Conservation (phyloP, 2,888 invertebrate genomes). For the Reticulitermes lucifugus region DNA sequence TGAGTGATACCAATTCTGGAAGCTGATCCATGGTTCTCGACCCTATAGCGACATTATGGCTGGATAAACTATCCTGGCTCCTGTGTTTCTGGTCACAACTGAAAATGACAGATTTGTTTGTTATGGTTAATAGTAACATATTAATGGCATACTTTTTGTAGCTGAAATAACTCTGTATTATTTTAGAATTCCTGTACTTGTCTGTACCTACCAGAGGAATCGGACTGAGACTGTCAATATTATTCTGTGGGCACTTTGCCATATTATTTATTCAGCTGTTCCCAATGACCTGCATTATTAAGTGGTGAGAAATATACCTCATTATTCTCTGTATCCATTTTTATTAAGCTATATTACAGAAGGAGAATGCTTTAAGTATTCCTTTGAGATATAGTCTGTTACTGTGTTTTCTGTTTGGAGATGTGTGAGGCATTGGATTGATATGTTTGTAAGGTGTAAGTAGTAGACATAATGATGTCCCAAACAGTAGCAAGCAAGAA, state of each 20-base stretch:
- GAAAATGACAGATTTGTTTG: too few species aligned
- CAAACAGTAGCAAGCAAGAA: constrained; percentile 3
- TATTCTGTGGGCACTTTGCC: constrained; percentile 5
- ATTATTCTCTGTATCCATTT: constrained; percentile 18
- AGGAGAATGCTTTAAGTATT: constrained; percentile 5
- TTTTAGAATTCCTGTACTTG: too few species aligned
- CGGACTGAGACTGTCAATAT: not conserved
- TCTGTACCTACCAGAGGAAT: too few species aligned
- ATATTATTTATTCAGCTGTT: constrained; percentile 11
- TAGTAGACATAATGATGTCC: constrained; percentile 4
- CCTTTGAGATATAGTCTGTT: not conserved
- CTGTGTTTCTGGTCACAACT: too few species aligned
- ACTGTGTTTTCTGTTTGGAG: not conserved
- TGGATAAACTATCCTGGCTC: too few species aligned
- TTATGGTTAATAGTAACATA: too few species aligned
- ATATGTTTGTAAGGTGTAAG: constrained; percentile 1
- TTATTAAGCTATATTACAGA: constrained; percentile 10
- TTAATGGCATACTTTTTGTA: too few species aligned
- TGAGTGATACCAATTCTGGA: too few species aligned
- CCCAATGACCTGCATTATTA: not conserved
- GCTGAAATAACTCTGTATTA: too few species aligned
- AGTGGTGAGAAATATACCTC: constrained; percentile 14
- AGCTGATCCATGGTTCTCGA: too few species aligned
- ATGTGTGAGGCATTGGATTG: not conserved
- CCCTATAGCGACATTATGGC: too few species aligned